phyloP scores from a whole-genome alignment of 2,797 vertebrate genomes.

The Setipinna tenuifilis region DNA sequence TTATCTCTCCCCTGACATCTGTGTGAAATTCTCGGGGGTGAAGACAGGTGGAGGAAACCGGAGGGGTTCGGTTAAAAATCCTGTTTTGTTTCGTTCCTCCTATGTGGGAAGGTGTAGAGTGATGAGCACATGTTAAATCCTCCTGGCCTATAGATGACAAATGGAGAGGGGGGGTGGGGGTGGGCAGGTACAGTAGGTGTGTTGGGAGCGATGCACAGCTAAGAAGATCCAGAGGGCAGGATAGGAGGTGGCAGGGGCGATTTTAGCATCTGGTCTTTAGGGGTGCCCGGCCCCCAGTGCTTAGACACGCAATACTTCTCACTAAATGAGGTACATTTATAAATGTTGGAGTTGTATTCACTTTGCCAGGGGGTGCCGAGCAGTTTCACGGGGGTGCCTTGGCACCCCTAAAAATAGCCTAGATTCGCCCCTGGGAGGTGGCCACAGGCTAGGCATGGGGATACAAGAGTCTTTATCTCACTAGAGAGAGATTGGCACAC shows the following conservation, averaged over 20 bases:
- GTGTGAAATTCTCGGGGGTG: neutral
- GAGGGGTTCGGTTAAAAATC: neutral
- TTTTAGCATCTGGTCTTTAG: no score
- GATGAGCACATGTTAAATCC: neutral
- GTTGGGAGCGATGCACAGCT: neutral
- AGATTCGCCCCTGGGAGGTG: no score
- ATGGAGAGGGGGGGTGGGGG: neutral
- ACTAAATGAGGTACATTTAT: no score
- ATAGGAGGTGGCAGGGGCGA: neutral
- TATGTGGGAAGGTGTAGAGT: neutral
- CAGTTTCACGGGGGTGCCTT: no score
- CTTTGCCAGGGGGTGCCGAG: no score
- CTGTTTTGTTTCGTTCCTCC: neutral
- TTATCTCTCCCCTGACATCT: neutral
- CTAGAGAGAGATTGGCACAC: neutral
- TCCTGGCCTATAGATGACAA: neutral
- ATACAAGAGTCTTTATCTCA: neutral
- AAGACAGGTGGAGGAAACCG: neutral
- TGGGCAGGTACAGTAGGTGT: neutral
- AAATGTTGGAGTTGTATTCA: no score
- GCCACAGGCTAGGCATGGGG: neutral
- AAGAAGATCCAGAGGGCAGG: neutral
- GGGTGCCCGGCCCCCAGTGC: no score
- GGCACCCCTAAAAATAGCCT: no score
- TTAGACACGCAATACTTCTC: no score